Base-by-base conservation (phyloP, 2,113 vertebrate genomes). In the Calidris pygmaea region DNA sequence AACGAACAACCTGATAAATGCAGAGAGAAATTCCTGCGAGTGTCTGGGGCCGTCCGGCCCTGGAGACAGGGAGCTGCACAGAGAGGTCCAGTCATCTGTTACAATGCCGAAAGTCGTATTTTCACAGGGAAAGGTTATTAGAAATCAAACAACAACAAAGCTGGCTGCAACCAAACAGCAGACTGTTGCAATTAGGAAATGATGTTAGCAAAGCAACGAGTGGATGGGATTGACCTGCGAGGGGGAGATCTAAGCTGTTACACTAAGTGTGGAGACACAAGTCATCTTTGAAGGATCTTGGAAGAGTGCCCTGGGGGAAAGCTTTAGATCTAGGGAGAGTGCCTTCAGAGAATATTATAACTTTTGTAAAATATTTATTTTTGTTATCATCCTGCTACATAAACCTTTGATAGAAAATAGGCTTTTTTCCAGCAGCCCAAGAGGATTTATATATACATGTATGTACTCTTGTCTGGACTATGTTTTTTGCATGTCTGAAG, bases 91-190 rank as follows among this genome's bases (percentile, higher is more conserved):
- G 0, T 85, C 56, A 26, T 56, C 87, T 92, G 74, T 21, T 45
- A 10, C 59, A 82, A 50, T 32, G 48, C 3, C 0, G 85, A 63
- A 91, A 90, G 85, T 74, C 10, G 0, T 71, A 34, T 60, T 94
- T 92, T 94, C 88, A 65, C 79, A 90, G 68, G 56, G 90, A 63
- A 92, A 80, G 78, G 72, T 93, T 94, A 80, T 66, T 81, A 71
- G 87, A 59, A 90, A 96, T 58, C 78, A 88, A 93, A 83, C 85
- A 92, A 85, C 85, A 95, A 90, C 89, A 96, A 94, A 95, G 91
- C 95, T 94, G 84, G 75, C 94, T 90, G 88, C 89, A 95, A 87
- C 85, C 83, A 74, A 90, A 77, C n/a, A 84, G 92, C 92, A 93
- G 93, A 84, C 90, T 94, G 82, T 29, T 63, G 85, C 79, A 90